phyloP scores from a whole-genome alignment of 2,888 invertebrate species.

The Platycnemis pennipes region DNA sequence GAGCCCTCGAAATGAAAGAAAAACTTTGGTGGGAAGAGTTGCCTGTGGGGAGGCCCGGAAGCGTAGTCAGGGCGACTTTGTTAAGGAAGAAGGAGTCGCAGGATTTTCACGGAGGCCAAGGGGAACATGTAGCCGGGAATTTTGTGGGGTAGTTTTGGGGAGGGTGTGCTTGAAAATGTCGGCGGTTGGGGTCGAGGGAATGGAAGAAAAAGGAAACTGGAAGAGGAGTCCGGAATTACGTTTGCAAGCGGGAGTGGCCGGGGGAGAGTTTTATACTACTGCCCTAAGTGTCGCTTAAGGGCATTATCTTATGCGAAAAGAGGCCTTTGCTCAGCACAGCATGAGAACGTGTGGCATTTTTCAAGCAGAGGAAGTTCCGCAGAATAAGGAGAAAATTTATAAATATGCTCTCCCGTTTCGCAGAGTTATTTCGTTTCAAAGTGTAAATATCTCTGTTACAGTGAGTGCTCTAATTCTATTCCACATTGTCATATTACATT shows the following conservation, averaged over 20 bases:
- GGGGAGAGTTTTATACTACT: slow-evolving; percentile 10
- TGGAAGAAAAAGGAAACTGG: slow-evolving; percentile 18
- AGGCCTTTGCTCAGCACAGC: background rate
- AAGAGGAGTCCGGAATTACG: slow-evolving; percentile 2
- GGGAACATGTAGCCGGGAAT: background rate
- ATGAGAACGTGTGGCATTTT: background rate
- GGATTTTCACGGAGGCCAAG: background rate
- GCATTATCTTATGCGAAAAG: slow-evolving; percentile 22
- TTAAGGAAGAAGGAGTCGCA: background rate
- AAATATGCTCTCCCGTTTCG: background rate
- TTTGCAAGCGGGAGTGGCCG: background rate
- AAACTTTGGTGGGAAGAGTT: background rate
- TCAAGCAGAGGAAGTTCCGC: background rate
- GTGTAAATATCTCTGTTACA: too few species aligned
- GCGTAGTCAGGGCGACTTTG: slow-evolving; percentile 7
- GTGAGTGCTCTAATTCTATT: too few species aligned
- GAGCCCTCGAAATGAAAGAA: background rate
- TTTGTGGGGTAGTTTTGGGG: background rate
- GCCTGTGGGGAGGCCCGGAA: background rate
- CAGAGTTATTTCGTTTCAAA: too few species aligned
- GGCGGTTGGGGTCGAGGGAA: background rate
- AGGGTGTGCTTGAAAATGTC: background rate
- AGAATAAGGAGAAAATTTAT: background rate
- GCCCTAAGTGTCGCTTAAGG: slow-evolving; percentile 52
- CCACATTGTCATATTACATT: too few species aligned